Base-by-base conservation (phyloP, 1,140 invertebrate genomes). In the Drosophila gunungcola region DNA sequence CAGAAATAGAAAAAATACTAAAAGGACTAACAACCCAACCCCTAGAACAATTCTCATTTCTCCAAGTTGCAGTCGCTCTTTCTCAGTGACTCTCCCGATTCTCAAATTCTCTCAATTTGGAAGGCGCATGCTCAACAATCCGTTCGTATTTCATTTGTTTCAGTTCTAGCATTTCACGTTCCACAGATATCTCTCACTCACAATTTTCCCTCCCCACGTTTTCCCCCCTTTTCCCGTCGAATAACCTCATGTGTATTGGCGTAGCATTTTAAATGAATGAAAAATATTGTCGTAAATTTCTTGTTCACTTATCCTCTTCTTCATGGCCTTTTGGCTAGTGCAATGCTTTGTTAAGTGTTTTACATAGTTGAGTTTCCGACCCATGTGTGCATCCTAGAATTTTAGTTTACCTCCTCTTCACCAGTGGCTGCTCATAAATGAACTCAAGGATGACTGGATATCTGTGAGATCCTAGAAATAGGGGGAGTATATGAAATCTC, bases 231-330 rank as follows among this genome's bases (percentile, higher is more conserved):
- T 10, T 41, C 38, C 51, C 7, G 38, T 45, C 10, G 48, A 38
- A 42, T 52, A 68, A 11, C 16, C 46, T 46, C 55, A 34, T 81
- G 63, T 78, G 81, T 74, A 81, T 86, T 81, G 67, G 68, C 78
- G 78, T 86, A 86, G 85, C 77, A 89, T 89, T 89, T 89, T 89
- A 89, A 89, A 89, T 89, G 84, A 89, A 89, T 89, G 84, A 84
- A 88, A 89, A 89, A 78, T 80, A 78, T 84, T 90, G 85, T 80
- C 85, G 80, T 89, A 84, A 80, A 89, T 80, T 89, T 78, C 48
- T 56, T 68, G 62, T 77, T 51, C 74, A 78, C 53, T 83, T 68
- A 10, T 7, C 29, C 39, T 41, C 42, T 7, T 9, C 29, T 39
- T 1, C 36, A 41, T 49, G 32, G 25, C 55, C 61, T 49, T 53